Evolutionary conservation across 2,888 invertebrate species (phyloP).

Genomic region (Nesidiocoris tenuis): DNA sequence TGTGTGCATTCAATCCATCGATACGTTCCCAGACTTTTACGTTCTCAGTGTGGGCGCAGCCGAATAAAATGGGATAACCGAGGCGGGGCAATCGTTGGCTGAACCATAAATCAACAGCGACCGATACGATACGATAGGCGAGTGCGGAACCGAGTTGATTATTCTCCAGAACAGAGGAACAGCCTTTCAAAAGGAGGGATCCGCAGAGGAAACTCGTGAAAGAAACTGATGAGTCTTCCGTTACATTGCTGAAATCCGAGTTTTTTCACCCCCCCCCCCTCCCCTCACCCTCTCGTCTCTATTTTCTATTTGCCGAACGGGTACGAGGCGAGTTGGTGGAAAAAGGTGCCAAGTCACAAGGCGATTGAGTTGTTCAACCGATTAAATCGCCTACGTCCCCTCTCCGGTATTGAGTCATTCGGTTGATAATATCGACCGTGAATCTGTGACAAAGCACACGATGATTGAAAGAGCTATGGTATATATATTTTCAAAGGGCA

Average conservation of each 20-base stretch:
- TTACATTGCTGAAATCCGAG: slow-evolving; percentile 36
- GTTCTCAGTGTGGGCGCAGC: too few species aligned
- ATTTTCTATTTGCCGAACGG: slow-evolving; percentile 17
- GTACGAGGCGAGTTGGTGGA: neutral
- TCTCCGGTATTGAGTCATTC: neutral
- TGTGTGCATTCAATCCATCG: too few species aligned
- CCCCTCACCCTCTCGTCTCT: slow-evolving; percentile 28
- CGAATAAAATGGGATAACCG: neutral
- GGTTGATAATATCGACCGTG: neutral
- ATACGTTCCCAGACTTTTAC: too few species aligned
- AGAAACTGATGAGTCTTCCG: slow-evolving; percentile 42
- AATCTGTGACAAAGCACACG: neutral
- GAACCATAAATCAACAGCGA: slow-evolving; percentile 28
- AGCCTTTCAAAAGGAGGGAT: neutral
- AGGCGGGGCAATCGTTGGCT: neutral
- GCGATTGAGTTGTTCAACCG: slow-evolving; percentile 26
- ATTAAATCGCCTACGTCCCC: slow-evolving; percentile 5
- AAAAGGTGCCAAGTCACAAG: slow-evolving; percentile 39
- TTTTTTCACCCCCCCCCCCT: slow-evolving; percentile 18
- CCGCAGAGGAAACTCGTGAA: slow-evolving; percentile 17
- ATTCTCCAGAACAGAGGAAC: neutral
- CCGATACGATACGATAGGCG: slow-evolving; percentile 26
- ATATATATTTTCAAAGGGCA: neutral
- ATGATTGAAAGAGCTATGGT: neutral
- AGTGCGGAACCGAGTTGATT: slow-evolving; percentile 38